phyloP scores from a whole-genome alignment of 2,797 vertebrate genomes.

The Lutra lutra region DNA sequence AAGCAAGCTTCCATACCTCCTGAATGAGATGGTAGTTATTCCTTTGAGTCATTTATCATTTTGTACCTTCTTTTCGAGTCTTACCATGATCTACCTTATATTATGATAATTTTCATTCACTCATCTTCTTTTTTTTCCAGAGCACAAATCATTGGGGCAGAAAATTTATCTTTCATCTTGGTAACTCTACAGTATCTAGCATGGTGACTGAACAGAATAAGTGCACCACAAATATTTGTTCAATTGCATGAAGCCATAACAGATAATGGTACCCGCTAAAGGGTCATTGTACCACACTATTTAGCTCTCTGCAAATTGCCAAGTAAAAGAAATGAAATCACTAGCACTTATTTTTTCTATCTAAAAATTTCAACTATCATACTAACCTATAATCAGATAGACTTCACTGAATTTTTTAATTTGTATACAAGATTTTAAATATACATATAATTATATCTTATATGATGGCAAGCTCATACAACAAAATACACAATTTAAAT shows the following conservation, averaged over 20 bases:
- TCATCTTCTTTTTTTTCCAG: neutral
- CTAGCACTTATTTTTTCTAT: neutral
- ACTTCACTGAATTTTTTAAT: constrained; percentile 21
- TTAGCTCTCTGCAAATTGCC: neutral
- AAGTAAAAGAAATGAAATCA: neutral
- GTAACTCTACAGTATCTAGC: neutral
- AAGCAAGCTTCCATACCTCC: neutral
- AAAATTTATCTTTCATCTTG: neutral
- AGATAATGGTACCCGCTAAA: neutral
- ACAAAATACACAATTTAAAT: neutral
- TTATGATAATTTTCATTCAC: neutral
- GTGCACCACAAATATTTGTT: neutral
- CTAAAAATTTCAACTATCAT: constrained; percentile 1
- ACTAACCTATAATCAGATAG: constrained; percentile 13
- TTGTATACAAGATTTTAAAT: neutral
- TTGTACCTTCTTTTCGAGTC: neutral
- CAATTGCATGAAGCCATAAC: neutral
- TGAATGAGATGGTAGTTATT: neutral
- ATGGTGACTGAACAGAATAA: neutral
- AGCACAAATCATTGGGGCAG: neutral
- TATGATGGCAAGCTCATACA: neutral
- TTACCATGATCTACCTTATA: neutral
- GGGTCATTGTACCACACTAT: neutral
- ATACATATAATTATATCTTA: neutral
- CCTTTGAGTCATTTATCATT: neutral